A percentile compares a stretch with the other conserved stretches of the same genome.
phyloP scores from a whole-genome alignment of 1,140 invertebrate genomes.

The Ganaspis sp. region DNA sequence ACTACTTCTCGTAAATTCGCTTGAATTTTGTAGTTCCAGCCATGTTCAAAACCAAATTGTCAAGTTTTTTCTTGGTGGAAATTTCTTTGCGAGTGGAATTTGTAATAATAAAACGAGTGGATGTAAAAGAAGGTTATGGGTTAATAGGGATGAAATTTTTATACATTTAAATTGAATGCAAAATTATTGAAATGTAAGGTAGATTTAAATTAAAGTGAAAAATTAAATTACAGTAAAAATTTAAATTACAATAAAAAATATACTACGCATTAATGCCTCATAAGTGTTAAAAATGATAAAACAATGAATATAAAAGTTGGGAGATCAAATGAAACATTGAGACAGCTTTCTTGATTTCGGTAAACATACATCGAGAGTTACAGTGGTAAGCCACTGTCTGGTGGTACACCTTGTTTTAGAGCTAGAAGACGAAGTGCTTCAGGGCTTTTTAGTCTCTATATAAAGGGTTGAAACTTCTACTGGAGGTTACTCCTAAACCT shows the following conservation, averaged over 20 bases:
- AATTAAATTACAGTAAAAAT: no score
- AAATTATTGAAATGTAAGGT: no score
- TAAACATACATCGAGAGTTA: slow-evolving; percentile 21
- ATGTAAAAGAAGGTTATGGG: no score
- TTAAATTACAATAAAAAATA: no score
- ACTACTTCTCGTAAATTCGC: slow-evolving; percentile 7
- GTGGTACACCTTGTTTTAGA: slow-evolving; percentile 27
- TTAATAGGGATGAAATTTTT: no score
- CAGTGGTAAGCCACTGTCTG: slow-evolving; percentile 25
- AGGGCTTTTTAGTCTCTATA: slow-evolving; percentile 9
- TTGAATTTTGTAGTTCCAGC: background rate
- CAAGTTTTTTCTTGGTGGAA: background rate
- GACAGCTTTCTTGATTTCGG: background rate
- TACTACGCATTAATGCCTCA: no score
- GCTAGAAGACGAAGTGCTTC: slow-evolving; percentile 2
- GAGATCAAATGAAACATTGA: slow-evolving; percentile 9
- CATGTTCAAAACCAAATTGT: background rate
- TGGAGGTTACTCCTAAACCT: background rate
- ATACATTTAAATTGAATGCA: no score
- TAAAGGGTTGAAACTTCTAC: slow-evolving; percentile 1
- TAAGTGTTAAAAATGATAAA: no score
- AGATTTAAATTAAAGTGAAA: no score
- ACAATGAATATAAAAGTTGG: background rate
- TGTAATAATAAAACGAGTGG: no score
- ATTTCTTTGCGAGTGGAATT: no score